Conservation (phyloP, 2,888 invertebrate genomes). For the Unio pictorum region DNA sequence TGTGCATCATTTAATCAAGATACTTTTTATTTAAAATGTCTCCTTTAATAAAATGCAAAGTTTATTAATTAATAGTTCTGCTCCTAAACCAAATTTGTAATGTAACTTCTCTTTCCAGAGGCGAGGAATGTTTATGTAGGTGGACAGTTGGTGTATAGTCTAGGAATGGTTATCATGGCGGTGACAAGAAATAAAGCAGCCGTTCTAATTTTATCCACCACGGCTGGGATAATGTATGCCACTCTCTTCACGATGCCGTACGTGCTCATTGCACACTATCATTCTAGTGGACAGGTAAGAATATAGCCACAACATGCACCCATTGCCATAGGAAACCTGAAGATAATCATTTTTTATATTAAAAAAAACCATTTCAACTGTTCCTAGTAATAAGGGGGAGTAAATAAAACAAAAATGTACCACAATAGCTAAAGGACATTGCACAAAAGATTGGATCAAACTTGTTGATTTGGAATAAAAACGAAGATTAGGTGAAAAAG, state of each 20-base stretch:
- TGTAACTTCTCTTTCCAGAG: slow-evolving; percentile 74
- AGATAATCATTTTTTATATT: too few species aligned
- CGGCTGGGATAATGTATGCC: slow-evolving; percentile 97
- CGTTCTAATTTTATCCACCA: slow-evolving; percentile 78
- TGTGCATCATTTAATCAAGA: too few species aligned
- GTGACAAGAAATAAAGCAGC: slow-evolving; percentile 75
- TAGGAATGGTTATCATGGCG: slow-evolving; percentile 91
- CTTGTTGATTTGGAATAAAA: too few species aligned
- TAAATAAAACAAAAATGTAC: too few species aligned
- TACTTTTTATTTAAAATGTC: too few species aligned
- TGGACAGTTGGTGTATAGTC: slow-evolving; percentile 89
- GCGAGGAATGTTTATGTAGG: slow-evolving; percentile 90
- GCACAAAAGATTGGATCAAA: not conserved
- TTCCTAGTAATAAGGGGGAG: too few species aligned
- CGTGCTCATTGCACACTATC: slow-evolving; percentile 92
- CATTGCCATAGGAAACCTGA: too few species aligned
- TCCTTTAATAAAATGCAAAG: too few species aligned
- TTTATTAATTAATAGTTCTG: too few species aligned
- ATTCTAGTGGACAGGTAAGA: slow-evolving; percentile 88
- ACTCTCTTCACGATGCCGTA: slow-evolving; percentile 98
- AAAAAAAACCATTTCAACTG: too few species aligned
- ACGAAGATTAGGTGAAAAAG: too few species aligned
- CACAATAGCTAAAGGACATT: not conserved
- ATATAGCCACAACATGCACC: not conserved
- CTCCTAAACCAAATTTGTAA: too few species aligned